These are phyloP conservation scores for Parnassius apollo DNA, from an alignment of 2,888 invertebrate genomes.

Conservation along the genomic window DNA sequence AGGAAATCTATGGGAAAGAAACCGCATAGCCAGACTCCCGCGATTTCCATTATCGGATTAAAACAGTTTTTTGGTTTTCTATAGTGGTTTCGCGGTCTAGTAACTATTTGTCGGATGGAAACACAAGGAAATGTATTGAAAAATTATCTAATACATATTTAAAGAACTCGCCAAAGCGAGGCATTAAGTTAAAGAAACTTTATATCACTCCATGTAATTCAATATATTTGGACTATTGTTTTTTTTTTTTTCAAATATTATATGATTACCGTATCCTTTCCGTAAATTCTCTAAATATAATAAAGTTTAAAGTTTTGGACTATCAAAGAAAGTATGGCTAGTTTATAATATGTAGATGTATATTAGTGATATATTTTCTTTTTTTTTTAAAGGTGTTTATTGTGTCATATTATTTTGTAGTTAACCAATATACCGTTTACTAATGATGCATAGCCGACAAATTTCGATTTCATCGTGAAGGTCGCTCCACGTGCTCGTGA, in stretches of 20 bases:
- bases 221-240: neutral
- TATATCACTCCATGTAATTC: constrained; percentile 31
- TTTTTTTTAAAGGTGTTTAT: constrained; percentile 4
- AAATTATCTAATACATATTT: constrained; percentile 57
- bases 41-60: constrained; percentile 70
- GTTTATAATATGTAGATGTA: no score
- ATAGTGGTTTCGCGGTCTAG: constrained; percentile 71
- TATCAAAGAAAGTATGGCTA: no score
- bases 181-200: constrained; percentile 45
- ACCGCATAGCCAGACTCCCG: constrained; percentile 69
- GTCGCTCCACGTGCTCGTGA: constrained; percentile 57
- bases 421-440: constrained; percentile 4
- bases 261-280: no score
- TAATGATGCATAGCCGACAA: constrained; percentile 38
- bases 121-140: constrained; percentile 71
- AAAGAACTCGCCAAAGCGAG: constrained; percentile 53
- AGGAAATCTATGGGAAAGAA: constrained; percentile 67
- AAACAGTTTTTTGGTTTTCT: constrained; percentile 70
- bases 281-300: no score
- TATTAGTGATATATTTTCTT: constrained; percentile 2
- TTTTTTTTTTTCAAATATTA: no score
- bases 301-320: no score
- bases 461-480: constrained; percentile 70
- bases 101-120: constrained; percentile 68
- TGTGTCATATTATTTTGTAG: neutral